Percentiles rank a stretch among this genome's conserved stretches.
Conservation (phyloP, 2,797 vertebrate species). For the Graptemys geographica region DNA sequence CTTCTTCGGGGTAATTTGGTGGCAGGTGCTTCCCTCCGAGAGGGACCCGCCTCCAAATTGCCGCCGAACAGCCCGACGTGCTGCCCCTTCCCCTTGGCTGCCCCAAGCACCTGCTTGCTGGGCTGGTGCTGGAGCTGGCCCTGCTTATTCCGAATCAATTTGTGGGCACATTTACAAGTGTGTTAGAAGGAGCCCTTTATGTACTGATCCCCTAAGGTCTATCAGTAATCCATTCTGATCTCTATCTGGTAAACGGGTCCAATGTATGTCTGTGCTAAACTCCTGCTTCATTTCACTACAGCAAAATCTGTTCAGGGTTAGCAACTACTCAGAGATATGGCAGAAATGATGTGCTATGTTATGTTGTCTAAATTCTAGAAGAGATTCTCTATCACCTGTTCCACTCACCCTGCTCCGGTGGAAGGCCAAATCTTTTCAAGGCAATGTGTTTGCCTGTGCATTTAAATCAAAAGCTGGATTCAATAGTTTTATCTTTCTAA, state of each 20-base stretch:
- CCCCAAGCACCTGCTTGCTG: too few species aligned
- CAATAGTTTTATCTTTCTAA: slow-evolving; percentile 13
- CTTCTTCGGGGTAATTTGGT: too few species aligned
- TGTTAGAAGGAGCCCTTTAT: too few species aligned
- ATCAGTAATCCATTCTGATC: background rate
- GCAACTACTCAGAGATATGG: background rate
- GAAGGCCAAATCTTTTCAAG: slow-evolving; percentile 35
- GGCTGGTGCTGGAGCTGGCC: too few species aligned
- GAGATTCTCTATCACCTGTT: slow-evolving; percentile 41
- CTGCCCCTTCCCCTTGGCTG: too few species aligned
- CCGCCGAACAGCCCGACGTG: too few species aligned
- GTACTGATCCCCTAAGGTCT: background rate
- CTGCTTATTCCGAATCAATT: background rate
- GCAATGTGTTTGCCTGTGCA: slow-evolving; percentile 25
- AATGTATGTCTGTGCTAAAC: background rate
- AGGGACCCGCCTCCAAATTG: too few species aligned
- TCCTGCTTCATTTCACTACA: background rate
- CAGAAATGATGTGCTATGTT: background rate
- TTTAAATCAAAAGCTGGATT: slow-evolving; percentile 45
- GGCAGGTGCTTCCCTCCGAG: too few species aligned
- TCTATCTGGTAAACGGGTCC: background rate
- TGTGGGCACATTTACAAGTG: background rate
- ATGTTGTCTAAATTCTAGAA: background rate
- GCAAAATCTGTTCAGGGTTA: background rate
- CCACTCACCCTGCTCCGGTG: slow-evolving; percentile 33